Conservation (phyloP, 2,888 invertebrate genomes). For the Drosophila meridionalis region DNA sequence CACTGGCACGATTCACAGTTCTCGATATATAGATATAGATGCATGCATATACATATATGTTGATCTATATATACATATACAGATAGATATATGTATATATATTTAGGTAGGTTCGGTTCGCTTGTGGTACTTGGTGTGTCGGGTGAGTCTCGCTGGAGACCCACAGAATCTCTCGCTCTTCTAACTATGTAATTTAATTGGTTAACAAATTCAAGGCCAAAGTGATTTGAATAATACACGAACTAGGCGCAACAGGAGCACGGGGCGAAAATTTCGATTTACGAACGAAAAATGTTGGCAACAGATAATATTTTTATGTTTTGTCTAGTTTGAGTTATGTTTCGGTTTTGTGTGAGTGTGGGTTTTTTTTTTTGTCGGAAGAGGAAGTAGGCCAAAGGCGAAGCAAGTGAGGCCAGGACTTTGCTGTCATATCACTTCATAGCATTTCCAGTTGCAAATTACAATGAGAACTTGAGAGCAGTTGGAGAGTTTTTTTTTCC, state of each 20-base stretch:
- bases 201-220: conserved; percentile 23
- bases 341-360: neutral
- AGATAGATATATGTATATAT: neutral
- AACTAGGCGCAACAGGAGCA: neutral
- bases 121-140: neutral
- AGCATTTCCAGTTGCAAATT: neutral
- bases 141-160: conserved; percentile 22
- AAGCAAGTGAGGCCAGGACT: neutral
- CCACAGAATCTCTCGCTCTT: conserved; percentile 18
- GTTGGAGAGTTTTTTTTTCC: neutral
- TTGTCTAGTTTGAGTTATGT: neutral
- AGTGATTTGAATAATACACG: conserved; percentile 14
- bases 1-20: neutral
- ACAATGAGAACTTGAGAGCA: neutral
- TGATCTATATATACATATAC: neutral
- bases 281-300: neutral
- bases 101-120: neutral
- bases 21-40: neutral
- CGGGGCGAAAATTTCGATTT: neutral
- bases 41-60: neutral
- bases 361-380: neutral
- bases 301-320: neutral
- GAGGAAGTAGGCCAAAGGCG: neutral
- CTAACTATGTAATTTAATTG: conserved; percentile 8
- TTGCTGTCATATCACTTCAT: neutral